Evolutionary conservation across 2,888 invertebrate genomes (phyloP).

Genomic region (Ochlodes sylvanus): DNA sequence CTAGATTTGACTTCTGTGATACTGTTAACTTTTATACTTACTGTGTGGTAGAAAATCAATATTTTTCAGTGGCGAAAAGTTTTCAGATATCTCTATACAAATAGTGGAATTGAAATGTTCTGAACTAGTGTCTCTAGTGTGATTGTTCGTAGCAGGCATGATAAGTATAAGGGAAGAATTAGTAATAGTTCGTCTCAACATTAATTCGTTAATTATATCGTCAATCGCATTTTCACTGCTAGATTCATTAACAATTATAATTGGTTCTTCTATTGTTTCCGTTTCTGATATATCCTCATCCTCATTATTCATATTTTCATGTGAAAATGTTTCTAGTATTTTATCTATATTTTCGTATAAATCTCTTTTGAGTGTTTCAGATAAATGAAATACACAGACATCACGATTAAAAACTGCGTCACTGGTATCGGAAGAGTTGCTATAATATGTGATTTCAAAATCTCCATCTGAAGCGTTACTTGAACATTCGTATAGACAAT

Average conservation of each 20-base stretch:
- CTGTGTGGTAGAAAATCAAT: constrained; percentile 34
- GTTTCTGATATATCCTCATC: background rate
- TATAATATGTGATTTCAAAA: background rate
- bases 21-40: constrained; percentile 41
- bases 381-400: background rate
- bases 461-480: background rate
- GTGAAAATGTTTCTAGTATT: background rate
- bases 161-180: constrained; percentile 31
- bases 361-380: background rate
- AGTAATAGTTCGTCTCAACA: constrained; percentile 35
- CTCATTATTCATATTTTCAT: background rate
- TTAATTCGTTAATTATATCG: constrained; percentile 50
- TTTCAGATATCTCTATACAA: constrained; percentile 53
- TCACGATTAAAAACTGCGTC: background rate
- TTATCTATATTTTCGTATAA: background rate
- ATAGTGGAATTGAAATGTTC: constrained; percentile 53
- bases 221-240: constrained; percentile 46
- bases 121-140: constrained; percentile 8
- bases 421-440: background rate
- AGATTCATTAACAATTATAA: constrained; percentile 49
- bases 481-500: constrained; percentile 21
- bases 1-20: too few relatives aligned
- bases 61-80: constrained; percentile 43
- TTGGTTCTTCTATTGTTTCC: constrained; percentile 35
- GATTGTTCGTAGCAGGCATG: constrained; percentile 45